Percentiles rank a stretch among this genome's conserved stretches.
Evolutionary conservation across 2,113 vertebrate species (phyloP).

Genomic region (Anguilla japonica): DNA sequence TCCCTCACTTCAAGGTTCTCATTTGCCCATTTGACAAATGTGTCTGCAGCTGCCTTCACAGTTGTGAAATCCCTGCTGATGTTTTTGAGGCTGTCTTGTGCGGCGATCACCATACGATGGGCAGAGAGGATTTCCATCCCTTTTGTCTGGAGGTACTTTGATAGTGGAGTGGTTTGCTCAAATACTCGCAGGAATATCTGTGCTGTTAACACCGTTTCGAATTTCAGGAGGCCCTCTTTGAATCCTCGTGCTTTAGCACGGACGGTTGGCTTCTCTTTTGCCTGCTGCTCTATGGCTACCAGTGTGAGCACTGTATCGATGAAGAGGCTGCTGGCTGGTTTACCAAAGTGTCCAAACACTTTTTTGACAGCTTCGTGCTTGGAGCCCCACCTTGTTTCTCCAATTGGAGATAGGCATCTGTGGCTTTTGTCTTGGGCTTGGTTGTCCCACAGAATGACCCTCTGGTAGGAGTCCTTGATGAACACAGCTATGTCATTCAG

Average conservation of each 20-base stretch:
- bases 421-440: not conserved
- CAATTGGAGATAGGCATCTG: constrained; percentile 21
- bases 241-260: constrained; percentile 17
- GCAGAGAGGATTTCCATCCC: not conserved
- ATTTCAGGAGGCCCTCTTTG: constrained; percentile 25
- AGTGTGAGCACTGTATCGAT: not conserved
- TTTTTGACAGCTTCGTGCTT: constrained; percentile 33
- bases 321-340: not conserved
- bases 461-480: constrained; percentile 9
- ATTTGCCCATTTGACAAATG: not conserved
- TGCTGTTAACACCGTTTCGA: constrained; percentile 31
- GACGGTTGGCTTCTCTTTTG: constrained; percentile 1
- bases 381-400: constrained; percentile 30
- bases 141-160: constrained; percentile 33
- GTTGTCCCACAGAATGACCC: constrained; percentile 26
- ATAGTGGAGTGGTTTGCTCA: constrained; percentile 19
- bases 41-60: too few species aligned
- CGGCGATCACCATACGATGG: too few species aligned
- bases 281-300: not conserved
- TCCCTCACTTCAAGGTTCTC: constrained; percentile 23
- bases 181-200: constrained; percentile 32
- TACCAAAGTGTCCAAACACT: constrained; percentile 32
- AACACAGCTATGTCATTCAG: constrained; percentile 29
- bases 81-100: too few species aligned
- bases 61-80: too few species aligned